phyloP scores from a whole-genome alignment of 2,113 vertebrate species.

The Chaetodon auriga region DNA sequence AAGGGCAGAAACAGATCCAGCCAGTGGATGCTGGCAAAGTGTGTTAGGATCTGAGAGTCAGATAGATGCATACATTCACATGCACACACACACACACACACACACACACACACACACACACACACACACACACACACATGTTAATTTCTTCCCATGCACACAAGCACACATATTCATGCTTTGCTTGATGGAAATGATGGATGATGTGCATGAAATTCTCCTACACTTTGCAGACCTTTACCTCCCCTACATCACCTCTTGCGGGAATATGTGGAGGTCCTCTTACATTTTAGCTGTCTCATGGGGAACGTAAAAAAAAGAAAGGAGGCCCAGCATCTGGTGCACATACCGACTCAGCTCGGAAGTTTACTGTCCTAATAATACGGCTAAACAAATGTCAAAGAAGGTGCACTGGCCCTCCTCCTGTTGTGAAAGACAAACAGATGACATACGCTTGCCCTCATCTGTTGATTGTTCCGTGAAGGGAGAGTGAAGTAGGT shows the following conservation, averaged over 20 bases:
- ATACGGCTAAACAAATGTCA: slow-evolving; percentile 65
- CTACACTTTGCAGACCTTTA: slow-evolving; percentile 57
- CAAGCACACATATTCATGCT: slow-evolving; percentile 43
- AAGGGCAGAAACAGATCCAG: slow-evolving; percentile 70
- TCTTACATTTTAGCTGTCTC: slow-evolving; percentile 75
- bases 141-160: slow-evolving; percentile 23
- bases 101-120: not conserved
- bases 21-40: slow-evolving; percentile 57
- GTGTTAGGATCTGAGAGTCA: slow-evolving; percentile 57
- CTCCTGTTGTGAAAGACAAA: slow-evolving; percentile 63
- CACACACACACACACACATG: not conserved
- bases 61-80: slow-evolving; percentile 49
- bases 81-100: slow-evolving; percentile 17
- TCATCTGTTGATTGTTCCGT: slow-evolving; percentile 48
- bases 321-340: slow-evolving; percentile 66
- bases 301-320: slow-evolving; percentile 55
- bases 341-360: slow-evolving; percentile 50
- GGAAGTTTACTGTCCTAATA: slow-evolving; percentile 74
- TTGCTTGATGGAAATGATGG: slow-evolving; percentile 74
- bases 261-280: slow-evolving; percentile 72
- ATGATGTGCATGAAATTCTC: slow-evolving; percentile 74
- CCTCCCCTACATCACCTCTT: slow-evolving; percentile 61
- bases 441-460: slow-evolving; percentile 32
- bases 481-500: not conserved
- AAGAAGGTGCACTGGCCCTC: slow-evolving; percentile 46